These are phyloP conservation scores for Prosopocoilus inquinatus DNA, from an alignment of 2,888 invertebrate species.

Conservation along the genomic window DNA sequence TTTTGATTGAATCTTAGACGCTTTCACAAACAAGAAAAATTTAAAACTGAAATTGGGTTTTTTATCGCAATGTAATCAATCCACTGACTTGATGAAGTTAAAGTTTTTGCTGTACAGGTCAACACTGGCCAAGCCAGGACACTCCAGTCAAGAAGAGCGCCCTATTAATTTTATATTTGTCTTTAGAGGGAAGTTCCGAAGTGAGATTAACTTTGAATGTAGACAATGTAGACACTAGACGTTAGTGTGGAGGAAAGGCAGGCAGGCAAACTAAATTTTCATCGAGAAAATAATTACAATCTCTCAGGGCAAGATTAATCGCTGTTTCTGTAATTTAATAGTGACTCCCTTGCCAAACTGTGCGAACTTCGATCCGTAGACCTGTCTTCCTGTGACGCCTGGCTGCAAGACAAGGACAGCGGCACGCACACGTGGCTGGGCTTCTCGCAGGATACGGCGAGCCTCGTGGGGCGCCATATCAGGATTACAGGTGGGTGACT, in stretches of 20 bases:
- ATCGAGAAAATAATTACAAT: conserved; percentile 1
- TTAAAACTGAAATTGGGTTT: no score
- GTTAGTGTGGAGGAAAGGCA: neutral
- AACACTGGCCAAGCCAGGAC: no score
- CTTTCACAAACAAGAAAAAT: no score
- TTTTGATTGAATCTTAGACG: no score
- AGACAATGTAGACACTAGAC: no score
- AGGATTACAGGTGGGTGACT: conserved; percentile 51
- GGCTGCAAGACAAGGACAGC: conserved; percentile 64
- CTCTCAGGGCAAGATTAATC: neutral
- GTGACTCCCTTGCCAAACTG: conserved; percentile 62
- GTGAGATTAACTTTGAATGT: neutral
- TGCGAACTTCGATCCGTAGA: conserved; percentile 68
- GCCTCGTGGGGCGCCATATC: conserved; percentile 65
- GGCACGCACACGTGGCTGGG: conserved; percentile 60
- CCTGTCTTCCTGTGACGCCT: conserved; percentile 60
- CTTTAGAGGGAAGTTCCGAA: neutral
- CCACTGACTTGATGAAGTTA: conserved; percentile 24
- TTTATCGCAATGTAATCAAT: conserved; percentile 11
- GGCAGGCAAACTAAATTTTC: neutral
- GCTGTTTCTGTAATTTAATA: conserved; percentile 44
- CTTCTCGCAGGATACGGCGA: conserved; percentile 58
- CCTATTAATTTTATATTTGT: no score
- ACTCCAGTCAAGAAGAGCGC: no score
- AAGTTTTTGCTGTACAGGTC: conserved; percentile 10